These are phyloP conservation scores for Anser cygnoides DNA, from an alignment of 2,113 vertebrate genomes.

Conservation along the genomic window DNA sequence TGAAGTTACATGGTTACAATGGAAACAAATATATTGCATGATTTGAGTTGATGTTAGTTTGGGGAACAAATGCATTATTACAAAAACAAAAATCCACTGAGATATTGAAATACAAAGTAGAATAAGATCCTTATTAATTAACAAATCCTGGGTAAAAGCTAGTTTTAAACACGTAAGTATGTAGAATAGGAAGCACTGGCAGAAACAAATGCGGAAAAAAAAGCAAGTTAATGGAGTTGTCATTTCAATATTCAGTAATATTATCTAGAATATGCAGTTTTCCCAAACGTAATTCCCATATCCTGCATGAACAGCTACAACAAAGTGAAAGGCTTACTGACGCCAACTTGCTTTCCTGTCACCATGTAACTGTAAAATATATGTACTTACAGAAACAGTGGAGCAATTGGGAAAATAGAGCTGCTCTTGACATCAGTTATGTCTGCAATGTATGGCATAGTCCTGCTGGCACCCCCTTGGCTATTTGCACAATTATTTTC, in stretches of 20 bases:
- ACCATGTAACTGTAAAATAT: neutral
- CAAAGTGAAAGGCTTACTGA: neutral
- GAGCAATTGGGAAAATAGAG: neutral
- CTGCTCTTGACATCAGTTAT: neutral
- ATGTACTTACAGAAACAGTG: neutral
- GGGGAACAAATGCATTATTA: neutral
- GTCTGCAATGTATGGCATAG: neutral
- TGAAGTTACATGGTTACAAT: neutral
- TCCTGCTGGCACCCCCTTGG: neutral
- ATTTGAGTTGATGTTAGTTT: neutral
- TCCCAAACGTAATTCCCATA: neutral
- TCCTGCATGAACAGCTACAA: neutral
- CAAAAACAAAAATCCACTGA: neutral
- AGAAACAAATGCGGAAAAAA: neutral
- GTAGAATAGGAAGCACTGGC: neutral
- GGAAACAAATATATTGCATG: neutral
- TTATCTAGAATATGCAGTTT: neutral
- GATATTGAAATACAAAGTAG: neutral
- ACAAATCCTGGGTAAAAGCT: neutral
- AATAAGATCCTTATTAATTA: neutral
- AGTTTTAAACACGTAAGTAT: neutral
- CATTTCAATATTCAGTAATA: neutral
- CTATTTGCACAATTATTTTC: constrained; percentile 3
- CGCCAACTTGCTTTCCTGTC: neutral
- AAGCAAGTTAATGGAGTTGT: neutral